Evolutionary conservation across 1,140 invertebrate species (phyloP), one percentile per base, ranked within the genome.

Genomic region (Trichonephila clavata): DNA sequence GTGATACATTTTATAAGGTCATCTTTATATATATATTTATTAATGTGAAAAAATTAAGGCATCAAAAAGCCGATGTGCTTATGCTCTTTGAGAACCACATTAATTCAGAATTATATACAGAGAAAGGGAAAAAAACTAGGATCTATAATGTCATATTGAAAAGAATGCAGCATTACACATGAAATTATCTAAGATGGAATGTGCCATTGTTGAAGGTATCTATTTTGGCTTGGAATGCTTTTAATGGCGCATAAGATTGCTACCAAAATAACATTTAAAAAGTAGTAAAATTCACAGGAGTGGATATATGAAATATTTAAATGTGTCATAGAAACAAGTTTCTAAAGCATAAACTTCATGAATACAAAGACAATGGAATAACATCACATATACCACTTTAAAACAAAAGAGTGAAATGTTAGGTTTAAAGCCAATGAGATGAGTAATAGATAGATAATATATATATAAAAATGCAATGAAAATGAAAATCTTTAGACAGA

Each of bases 201-300:
- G 92, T 93, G 92, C 92, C 92, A 93, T 93, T 93, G 92, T 93
- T 93, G 84, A 93, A 93, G 84, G 71, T 80, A 93, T 87, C 92
- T 93, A 93, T 93, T 93, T 86, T 68, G 57, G 32, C 63, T 63
- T 93, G 92, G 92, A 93, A 93, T 93, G 92, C 92, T 87, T 87
- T 90, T 59, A 16, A 57, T 50, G 88, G 84, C 87, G 65, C 84
- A 92, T 43, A 77, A 27, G 77, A 50, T 27, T 87, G 61, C 61
- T 57, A 80, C 18, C 63, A 93, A 39, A 91, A 39, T 77, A 63
- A 83, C 24, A 61, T n/a, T 59, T 57, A 63, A 87, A 86, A 92
- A 92, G 90, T 92, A 92, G 43, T 77, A 92, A 63, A 39, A 84
- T 84, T 84, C 60, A 77, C 90, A 92, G 90, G 80, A 92, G 90